Conservation (phyloP, 1,140 invertebrate genomes). For the Geopemphigus sp. region DNA sequence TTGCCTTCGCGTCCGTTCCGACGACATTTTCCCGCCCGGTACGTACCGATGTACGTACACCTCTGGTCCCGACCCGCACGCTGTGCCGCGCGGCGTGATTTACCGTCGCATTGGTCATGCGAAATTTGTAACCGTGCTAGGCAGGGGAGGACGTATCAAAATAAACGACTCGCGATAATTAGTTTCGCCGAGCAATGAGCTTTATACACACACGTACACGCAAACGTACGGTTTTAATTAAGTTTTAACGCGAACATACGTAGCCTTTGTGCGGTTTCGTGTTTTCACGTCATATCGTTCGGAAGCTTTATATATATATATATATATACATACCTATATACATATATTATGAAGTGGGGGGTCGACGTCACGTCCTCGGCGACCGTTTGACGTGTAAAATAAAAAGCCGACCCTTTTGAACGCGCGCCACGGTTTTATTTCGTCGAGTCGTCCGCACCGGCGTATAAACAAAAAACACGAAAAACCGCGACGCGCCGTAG, state of each 20-base stretch:
- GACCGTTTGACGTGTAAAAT: background rate
- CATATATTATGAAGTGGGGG: no score
- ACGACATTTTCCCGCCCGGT: no score
- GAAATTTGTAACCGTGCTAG: background rate
- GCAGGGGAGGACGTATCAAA: slow-evolving; percentile 12
- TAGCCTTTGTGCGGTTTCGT: background rate
- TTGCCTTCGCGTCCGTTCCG: no score
- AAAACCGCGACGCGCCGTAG: no score
- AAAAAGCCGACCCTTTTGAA: background rate
- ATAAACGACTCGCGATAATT: slow-evolving; percentile 17
- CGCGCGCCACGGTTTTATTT: background rate
- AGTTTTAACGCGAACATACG: slow-evolving; percentile 13
- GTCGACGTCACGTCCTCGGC: background rate
- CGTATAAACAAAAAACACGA: no score
- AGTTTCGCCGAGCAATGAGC: background rate
- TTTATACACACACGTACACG: no score
- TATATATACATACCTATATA: no score
- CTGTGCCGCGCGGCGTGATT: background rate
- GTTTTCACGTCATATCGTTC: slow-evolving; percentile 4
- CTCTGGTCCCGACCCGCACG: background rate
- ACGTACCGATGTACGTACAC: no score
- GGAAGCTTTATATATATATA: no score
- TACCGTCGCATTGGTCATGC: background rate
- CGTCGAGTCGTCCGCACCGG: background rate
- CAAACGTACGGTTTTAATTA: slow-evolving; percentile 36